Evolutionary conservation across 2,797 vertebrate genomes (phyloP).

Genomic region (Basileuterus tristriatus): DNA sequence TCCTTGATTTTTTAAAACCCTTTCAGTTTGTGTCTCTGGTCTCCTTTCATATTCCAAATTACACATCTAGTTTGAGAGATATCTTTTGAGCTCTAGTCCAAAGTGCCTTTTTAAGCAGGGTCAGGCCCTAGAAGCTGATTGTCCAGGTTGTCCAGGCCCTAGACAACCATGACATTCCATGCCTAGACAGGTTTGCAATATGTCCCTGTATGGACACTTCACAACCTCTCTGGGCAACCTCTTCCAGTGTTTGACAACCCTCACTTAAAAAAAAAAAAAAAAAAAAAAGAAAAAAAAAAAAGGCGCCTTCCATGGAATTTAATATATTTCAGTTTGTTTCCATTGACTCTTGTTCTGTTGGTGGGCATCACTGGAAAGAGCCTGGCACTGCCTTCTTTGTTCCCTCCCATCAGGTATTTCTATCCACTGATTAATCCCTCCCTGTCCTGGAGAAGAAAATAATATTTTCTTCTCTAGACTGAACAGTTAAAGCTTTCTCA

Average conservation of each 20-base stretch:
- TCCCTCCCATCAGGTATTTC: background rate
- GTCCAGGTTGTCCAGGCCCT: background rate
- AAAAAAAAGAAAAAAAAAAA: too few species aligned
- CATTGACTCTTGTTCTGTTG: background rate
- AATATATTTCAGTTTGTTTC: background rate
- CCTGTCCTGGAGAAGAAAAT: background rate
- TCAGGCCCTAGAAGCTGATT: too few species aligned
- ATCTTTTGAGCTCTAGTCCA: background rate
- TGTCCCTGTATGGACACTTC: background rate
- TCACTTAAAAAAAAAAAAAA: background rate
- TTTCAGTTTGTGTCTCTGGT: background rate
- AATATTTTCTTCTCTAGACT: background rate
- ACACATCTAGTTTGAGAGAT: background rate
- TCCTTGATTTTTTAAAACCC: background rate
- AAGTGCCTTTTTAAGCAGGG: background rate
- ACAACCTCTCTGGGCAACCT: background rate
- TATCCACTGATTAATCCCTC: background rate
- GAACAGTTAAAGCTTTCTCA: background rate
- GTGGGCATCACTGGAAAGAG: background rate
- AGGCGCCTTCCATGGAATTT: background rate
- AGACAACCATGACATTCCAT: background rate
- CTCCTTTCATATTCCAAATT: background rate
- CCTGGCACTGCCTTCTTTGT: background rate
- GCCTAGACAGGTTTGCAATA: background rate
- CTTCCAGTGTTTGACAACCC: background rate